These are phyloP conservation scores for Drosophila bocqueti DNA, from an alignment of 1,140 invertebrate species.

Conservation along the genomic window DNA sequence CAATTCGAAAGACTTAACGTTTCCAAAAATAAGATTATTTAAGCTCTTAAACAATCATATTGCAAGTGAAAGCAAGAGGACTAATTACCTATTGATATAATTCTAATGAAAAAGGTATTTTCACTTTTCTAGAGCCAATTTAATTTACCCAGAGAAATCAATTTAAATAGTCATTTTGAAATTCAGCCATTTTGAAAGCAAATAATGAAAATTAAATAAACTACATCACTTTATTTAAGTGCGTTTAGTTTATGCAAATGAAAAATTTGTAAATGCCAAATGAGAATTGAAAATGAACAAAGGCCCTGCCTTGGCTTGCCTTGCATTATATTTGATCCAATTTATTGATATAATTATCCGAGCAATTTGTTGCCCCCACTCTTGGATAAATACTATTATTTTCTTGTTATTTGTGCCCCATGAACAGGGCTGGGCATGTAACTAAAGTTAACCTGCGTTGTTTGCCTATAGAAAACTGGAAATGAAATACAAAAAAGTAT, in stretches of 20 bases:
- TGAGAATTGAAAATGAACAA: conserved; percentile 34
- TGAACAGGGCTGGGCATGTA: neutral
- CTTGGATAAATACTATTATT: conserved; percentile 18
- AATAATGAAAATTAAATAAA: conserved; percentile 25
- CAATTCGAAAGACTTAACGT: neutral
- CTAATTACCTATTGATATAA: neutral
- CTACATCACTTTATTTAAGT: conserved; percentile 22
- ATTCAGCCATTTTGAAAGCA: conserved; percentile 18
- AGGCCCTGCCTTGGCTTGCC: conserved; percentile 16
- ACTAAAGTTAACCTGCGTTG: conserved; percentile 6
- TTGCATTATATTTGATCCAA: conserved; percentile 34
- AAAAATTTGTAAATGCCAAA: conserved; percentile 41
- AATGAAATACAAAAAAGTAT: conserved; percentile 43
- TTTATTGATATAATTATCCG: conserved; percentile 49
- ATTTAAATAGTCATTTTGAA: conserved; percentile 12
- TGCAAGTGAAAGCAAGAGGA: neutral
- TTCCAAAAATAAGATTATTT: neutral
- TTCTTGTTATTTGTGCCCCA: conserved; percentile 14
- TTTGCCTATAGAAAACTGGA: conserved; percentile 9
- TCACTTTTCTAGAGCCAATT: neutral
- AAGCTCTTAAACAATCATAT: neutral
- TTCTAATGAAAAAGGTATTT: neutral
- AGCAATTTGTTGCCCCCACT: conserved; percentile 31
- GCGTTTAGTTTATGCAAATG: conserved; percentile 45
- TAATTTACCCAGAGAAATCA: conserved; percentile 4